Conservation (phyloP, 2,888 invertebrate species). For the Lydus trimaculatus region DNA sequence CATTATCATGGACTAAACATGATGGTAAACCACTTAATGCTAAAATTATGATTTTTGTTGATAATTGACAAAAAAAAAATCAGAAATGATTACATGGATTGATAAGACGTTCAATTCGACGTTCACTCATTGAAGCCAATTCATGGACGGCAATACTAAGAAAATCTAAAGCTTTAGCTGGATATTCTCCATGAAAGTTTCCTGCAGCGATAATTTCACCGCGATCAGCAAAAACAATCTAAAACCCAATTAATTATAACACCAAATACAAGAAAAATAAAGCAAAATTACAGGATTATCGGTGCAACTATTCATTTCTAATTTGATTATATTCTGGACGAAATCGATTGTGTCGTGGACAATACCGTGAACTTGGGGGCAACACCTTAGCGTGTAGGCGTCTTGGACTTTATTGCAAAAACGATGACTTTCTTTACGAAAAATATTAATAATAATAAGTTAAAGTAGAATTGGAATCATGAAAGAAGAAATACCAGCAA, state of each 20-base stretch:
- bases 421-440: conserved; percentile 68
- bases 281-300: conserved; percentile 67
- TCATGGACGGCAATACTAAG: conserved; percentile 72
- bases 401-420: conserved; percentile 72
- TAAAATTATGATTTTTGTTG: conserved; percentile 16
- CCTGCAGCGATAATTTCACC: conserved; percentile 72
- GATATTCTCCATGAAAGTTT: conserved; percentile 76
- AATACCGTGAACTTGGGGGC: conserved; percentile 72
- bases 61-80: not conserved
- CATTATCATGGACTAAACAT: conserved; percentile 71
- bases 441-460: conserved; percentile 14
- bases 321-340: conserved; percentile 65
- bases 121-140: conserved; percentile 71
- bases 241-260: conserved; percentile 10
- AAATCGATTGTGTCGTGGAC: conserved; percentile 72
- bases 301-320: conserved; percentile 72
- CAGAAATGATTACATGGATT: conserved; percentile 63
- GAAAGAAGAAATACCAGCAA: conserved; percentile 61
- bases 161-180: conserved; percentile 71
- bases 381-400: conserved; percentile 71
- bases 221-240: conserved; percentile 64
- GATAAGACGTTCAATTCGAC: conserved; percentile 69
- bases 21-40: conserved; percentile 69
- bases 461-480: no score
- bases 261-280: conserved; percentile 9